Percentiles rank a stretch among this genome's conserved stretches.
phyloP scores from a whole-genome alignment of 2,113 vertebrate species.

The Tragelaphus buxtoni region DNA sequence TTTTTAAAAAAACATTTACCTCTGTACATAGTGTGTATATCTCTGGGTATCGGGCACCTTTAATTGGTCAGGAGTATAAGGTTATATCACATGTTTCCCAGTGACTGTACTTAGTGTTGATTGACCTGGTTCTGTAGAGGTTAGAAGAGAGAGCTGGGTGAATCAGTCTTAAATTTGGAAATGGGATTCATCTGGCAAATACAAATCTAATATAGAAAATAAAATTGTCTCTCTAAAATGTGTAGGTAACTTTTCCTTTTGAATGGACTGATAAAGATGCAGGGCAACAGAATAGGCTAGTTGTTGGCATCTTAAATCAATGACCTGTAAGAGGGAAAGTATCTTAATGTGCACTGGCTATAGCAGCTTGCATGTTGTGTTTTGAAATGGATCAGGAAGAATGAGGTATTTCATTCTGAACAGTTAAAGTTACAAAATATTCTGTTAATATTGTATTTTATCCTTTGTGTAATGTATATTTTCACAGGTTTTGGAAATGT shows the following conservation, averaged over 20 bases:
- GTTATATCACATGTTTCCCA: background rate
- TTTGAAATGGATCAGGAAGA: background rate
- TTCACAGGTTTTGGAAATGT: conserved; percentile 93
- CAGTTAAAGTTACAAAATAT: background rate
- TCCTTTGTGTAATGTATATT: conserved; percentile 52
- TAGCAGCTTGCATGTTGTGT: background rate
- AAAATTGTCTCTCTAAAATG: background rate
- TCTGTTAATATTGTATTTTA: conserved; percentile 59
- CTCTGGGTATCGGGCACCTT: background rate
- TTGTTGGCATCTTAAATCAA: background rate
- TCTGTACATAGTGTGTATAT: background rate
- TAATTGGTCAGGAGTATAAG: background rate
- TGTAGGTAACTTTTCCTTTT: background rate
- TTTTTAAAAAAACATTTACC: background rate
- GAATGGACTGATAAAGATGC: background rate
- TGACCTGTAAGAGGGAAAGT: background rate
- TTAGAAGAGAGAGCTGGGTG: background rate
- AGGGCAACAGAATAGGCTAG: background rate
- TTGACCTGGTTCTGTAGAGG: background rate
- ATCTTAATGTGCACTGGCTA: background rate
- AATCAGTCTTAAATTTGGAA: background rate
- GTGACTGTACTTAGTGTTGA: background rate
- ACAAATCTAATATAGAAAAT: background rate
- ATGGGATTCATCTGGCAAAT: background rate
- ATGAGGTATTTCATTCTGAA: conserved; percentile 18